Evolutionary conservation across 2,797 vertebrate species (phyloP).

Genomic region (Yasuhikotakia modesta): DNA sequence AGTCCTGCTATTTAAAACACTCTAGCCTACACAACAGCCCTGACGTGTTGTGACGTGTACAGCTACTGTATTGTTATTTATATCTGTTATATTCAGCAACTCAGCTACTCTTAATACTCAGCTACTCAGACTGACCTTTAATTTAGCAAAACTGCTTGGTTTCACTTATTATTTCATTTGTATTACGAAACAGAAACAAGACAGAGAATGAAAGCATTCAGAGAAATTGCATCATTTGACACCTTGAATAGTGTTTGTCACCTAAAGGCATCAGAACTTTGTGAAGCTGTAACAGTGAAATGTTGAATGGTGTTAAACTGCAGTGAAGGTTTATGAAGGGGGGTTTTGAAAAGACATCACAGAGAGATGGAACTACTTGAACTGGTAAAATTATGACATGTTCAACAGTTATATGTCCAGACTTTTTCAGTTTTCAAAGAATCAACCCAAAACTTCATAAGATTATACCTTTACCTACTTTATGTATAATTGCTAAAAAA

Average conservation of each 20-base stretch:
- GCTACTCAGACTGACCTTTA: too few species aligned
- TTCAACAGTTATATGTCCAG: neutral
- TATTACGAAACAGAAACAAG: neutral
- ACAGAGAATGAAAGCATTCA: neutral
- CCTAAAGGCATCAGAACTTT: neutral
- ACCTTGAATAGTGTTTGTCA: neutral
- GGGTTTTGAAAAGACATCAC: neutral
- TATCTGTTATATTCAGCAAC: neutral
- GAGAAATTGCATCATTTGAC: neutral
- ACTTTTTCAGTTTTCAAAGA: neutral
- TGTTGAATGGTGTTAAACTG: neutral
- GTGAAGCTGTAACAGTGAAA: neutral
- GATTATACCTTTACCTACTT: neutral
- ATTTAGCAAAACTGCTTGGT: too few species aligned
- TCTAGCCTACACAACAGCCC: neutral
- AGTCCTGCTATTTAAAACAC: neutral
- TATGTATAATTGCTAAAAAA: neutral
- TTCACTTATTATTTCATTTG: too few species aligned
- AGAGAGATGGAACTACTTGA: neutral
- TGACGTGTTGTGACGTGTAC: slow-evolving; percentile 11
- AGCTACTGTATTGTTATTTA: neutral
- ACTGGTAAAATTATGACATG: neutral
- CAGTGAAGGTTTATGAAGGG: neutral
- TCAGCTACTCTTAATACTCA: too few species aligned
- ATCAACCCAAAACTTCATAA: neutral